Evolutionary conservation across 2,888 invertebrate genomes (phyloP).

Genomic region (Dusona sp.): DNA sequence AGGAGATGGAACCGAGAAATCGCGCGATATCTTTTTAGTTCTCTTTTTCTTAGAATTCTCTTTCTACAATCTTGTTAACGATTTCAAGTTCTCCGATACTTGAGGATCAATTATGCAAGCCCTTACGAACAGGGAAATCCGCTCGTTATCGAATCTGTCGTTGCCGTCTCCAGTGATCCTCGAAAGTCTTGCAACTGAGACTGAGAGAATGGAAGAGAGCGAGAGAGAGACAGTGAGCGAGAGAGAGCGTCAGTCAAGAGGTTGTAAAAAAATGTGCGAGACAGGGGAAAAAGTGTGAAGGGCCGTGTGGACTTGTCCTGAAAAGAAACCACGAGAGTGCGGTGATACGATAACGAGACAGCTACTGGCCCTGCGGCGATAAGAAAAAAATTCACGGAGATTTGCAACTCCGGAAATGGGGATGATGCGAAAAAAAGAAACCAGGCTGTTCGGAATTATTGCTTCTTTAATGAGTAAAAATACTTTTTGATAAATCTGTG

Average conservation of each 20-base stretch:
- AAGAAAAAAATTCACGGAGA: neutral
- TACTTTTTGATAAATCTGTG: neutral
- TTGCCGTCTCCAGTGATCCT: constrained; percentile 21
- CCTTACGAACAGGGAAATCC: constrained; percentile 8
- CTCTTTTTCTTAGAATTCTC: neutral
- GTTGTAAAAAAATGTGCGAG: constrained; percentile 1
- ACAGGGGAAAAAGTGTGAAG: constrained; percentile 33
- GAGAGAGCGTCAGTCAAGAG: constrained; percentile 7
- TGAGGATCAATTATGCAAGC: constrained; percentile 18
- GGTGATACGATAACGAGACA: constrained; percentile 57
- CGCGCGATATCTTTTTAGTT: constrained; percentile 27
- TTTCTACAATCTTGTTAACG: constrained; percentile 33
- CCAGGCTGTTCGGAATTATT: too few species aligned
- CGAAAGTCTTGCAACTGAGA: neutral
- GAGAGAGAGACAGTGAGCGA: neutral
- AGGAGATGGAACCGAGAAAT: neutral
- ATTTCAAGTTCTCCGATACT: constrained; percentile 10
- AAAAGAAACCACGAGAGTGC: constrained; percentile 34
- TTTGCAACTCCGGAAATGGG: neutral
- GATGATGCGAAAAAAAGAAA: neutral
- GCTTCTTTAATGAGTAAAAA: neutral
- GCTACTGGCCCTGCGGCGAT: constrained; percentile 41
- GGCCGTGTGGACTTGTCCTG: neutral
- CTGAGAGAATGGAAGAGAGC: neutral
- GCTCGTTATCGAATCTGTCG: constrained; percentile 49